A percentile compares a stretch with the other conserved stretches of the same genome.
These are phyloP conservation scores for Calephelis perditalis DNA, from an alignment of 2,888 invertebrate genomes.

Conservation along the genomic window DNA sequence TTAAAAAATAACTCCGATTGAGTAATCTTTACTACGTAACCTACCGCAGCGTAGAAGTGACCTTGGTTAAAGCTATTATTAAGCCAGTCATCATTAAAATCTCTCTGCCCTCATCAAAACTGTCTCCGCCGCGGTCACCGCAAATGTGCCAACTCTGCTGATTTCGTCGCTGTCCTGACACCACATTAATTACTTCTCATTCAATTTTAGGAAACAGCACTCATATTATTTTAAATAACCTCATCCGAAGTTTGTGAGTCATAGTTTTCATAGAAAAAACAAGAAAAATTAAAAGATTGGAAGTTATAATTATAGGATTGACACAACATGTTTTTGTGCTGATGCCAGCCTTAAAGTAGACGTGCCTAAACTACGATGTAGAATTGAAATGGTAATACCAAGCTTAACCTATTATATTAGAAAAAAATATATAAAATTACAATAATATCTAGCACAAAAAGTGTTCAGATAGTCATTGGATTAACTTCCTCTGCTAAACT, in stretches of 20 bases:
- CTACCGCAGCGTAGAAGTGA: not conserved
- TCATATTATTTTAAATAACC: slow-evolving; percentile 1
- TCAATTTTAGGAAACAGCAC: slow-evolving; percentile 4
- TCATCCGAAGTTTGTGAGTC: slow-evolving; percentile 5
- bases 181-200: slow-evolving; percentile 6
- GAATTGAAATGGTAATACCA: too few species aligned
- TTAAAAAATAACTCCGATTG: too few species aligned
- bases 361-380: too few species aligned
- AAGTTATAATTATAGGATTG: too few species aligned
- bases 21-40: too few species aligned
- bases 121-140: slow-evolving; percentile 11
- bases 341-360: too few species aligned
- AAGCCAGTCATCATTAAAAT: slow-evolving; percentile 2
- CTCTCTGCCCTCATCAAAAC: not conserved
- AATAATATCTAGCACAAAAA: too few species aligned
- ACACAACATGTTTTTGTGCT: too few species aligned
- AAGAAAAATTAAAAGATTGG: not conserved
- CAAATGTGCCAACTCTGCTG: slow-evolving; percentile 8
- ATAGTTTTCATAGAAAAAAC: slow-evolving; percentile 1
- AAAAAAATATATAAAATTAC: too few species aligned
- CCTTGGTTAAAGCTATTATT: slow-evolving; percentile 3
- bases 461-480: too few species aligned
- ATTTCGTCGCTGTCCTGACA: slow-evolving; percentile 9
- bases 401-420: too few species aligned
- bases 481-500: too few species aligned